Base-by-base conservation (phyloP, 2,888 invertebrate species). In the Criorhina ranunculi region DNA sequence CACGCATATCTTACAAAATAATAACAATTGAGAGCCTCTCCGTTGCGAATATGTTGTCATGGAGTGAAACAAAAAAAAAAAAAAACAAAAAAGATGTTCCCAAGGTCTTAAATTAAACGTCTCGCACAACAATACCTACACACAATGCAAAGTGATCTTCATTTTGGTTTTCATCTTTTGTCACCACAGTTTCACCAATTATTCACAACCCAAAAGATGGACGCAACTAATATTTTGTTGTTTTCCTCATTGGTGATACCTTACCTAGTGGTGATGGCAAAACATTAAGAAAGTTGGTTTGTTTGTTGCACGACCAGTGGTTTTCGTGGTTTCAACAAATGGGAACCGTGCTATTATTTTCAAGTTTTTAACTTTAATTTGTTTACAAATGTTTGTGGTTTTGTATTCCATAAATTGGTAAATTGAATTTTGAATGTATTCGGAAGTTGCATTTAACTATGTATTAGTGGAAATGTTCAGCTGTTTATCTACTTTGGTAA, bases 121-220 rank as follows among this genome's bases (percentile, higher is more conserved):
- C 24, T 40, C 40, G n/a, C 37, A 59, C 40, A 19, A 59, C n/a
- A 24, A 15, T 60, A 35, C 31, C 8, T 60, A 35, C 15, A 29
- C 4, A 44, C 31, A 17, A 42, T 60, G 60, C 42, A 49, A 49
- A 29, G 24, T 29, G 49, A 49, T 49, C 19, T 19, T 46, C 46
- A 17, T 40, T 40, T 40, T 24, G 29, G 5, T 31, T 29, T 42
- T 40, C 31, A 66, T 40, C 17, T 51, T 51, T 53, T 37, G 49
- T 53, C 66, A 51, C 12, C 17, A 40, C 40, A 53, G 53, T 53
- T 66, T 66, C 40, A 66, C 66, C 53, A 66, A 66, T 66, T 66
- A 66, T 29, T 40, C 15, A 51, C 29, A 31, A 6, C n/a, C 24
- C 2, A 35, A 60, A 40, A 42, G 12, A 29, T 19, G 35, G 15